Evolutionary conservation across 2,888 invertebrate genomes (phyloP), one percentile per base, ranked within the genome.

Genomic region (Scelioninae gen. 1): DNA sequence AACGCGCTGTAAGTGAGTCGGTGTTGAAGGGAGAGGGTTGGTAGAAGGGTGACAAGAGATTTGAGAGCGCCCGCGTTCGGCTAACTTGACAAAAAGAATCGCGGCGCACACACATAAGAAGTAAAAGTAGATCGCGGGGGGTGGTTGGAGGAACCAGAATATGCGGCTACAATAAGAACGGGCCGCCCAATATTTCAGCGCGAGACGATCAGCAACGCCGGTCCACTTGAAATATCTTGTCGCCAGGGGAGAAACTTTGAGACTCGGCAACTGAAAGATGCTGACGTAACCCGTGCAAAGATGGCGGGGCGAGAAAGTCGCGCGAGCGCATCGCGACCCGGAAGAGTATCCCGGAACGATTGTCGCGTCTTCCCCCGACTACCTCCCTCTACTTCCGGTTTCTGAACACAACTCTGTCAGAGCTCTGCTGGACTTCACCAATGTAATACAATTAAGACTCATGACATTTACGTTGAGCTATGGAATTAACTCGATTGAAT

Each of bases 141-240:
- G 76, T 32, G 38, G 38, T 38, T 16, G 68, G 32, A 34, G 40
- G 78, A 66, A 65, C 58, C 88, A 88, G 91, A 90, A 90, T 89
- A 90, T 89, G 90, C 91, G 91, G 89, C 89, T 90, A 89, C 89
- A 89, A 15, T 60, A 76, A 91, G 90, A 90, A 92, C 91, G 90
- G 89, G 87, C 88, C 90, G 90, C 91, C 89, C 90, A 92, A 92
- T 92, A 92, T 92, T 92, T 92, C 91, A 92, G 87, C 88, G 89
- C 86, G 84, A 87, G 87, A 88, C 89, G 88, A 88, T 88, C 87
- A 83, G 84, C 77, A 86, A 87, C 86, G 88, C 87, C 87, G 85
- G 89, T 90, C 91, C 91, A 92, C 91, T 92, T 92, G 92, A 92
- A 92, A 92, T 92, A 92, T 92, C 91, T 92, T 90, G 92, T 91